Evolutionary conservation across 2,888 invertebrate species (phyloP), one percentile per base, ranked within the genome.

Genomic region (Cryptocephalus moraei): DNA sequence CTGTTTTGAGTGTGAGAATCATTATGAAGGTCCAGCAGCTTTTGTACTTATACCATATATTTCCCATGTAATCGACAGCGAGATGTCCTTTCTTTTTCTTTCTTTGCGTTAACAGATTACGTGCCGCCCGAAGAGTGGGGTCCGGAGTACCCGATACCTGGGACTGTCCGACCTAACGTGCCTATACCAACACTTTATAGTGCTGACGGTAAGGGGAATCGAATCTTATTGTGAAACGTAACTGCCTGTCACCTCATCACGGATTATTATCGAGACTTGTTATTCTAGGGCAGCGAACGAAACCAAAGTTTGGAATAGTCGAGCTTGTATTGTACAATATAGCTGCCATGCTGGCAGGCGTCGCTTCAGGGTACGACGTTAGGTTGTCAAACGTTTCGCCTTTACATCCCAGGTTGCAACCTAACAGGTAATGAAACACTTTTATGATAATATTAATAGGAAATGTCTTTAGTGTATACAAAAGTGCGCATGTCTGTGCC

Each of bases 311-410:
- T 56, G 79, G 83, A 64, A 80, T 84, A 68, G 80, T 85, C 58
- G 85, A 84, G 72, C 74, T 79, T 75, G 87, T 84, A 56, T 75
- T 95, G 53, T 93, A 89, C 75, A 92, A 92, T 70, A 90, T 94
- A 78, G 91, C 91, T 45, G 86, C 92, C 45, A 78, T 94, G 73
- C 73, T 95, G 62, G 93, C 93, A 3, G 86, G 91, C 31, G 88
- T 95, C 38, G 91, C 89, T 3, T 86, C 90, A 36, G 95, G 94
- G 1, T 93, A 90, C 66, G 94, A 95, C 75, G 86, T 95, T 45
- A 79, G 92, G 62, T 78, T 90, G 69, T 89, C 91, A 40, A 91
- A 91, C 65, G 81, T 89, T 44, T 85, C 87, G 56, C 86, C 88
- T 1, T 74, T 90, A 53, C 90, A 90, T 72, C 90, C 90, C 8